Evolutionary conservation across 1,140 invertebrate genomes (phyloP).

Genomic region (Yoshiicerus persimilis): DNA sequence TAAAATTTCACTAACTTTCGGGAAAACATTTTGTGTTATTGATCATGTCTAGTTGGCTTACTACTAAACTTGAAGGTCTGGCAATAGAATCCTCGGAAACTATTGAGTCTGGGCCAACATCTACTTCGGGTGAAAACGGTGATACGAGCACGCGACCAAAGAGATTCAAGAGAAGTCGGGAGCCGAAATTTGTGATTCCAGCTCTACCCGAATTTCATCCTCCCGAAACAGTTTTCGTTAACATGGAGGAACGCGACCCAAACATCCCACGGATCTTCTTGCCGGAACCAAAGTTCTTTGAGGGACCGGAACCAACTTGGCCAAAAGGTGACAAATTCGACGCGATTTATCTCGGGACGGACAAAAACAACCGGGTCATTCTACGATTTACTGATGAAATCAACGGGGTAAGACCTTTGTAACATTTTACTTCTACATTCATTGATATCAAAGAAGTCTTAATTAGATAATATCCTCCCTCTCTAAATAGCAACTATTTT

Average conservation of each 20-base stretch:
- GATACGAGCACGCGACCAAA: background rate
- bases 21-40: too few relatives aligned
- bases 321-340: background rate
- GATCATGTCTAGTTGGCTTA: too few relatives aligned
- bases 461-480: too few relatives aligned
- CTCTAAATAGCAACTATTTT: background rate
- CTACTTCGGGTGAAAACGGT: too few relatives aligned
- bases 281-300: background rate
- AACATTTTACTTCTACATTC: background rate
- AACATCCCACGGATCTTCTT: background rate
- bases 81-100: too few relatives aligned
- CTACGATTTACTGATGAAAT: background rate
- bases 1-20: too few relatives aligned
- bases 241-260: background rate
- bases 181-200: background rate
- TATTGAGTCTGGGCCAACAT: too few relatives aligned
- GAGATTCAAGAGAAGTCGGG: background rate
- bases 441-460: too few relatives aligned
- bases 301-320: background rate
- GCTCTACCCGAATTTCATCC: background rate
- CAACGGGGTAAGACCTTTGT: background rate
- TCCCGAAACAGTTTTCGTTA: background rate
- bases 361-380: background rate
- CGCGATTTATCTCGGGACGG: background rate
- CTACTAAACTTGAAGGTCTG: too few relatives aligned